Evolutionary conservation across 35 echinoderm and acorn worm genomes (phyloP).

Genomic region (Acanthaster planci): DNA sequence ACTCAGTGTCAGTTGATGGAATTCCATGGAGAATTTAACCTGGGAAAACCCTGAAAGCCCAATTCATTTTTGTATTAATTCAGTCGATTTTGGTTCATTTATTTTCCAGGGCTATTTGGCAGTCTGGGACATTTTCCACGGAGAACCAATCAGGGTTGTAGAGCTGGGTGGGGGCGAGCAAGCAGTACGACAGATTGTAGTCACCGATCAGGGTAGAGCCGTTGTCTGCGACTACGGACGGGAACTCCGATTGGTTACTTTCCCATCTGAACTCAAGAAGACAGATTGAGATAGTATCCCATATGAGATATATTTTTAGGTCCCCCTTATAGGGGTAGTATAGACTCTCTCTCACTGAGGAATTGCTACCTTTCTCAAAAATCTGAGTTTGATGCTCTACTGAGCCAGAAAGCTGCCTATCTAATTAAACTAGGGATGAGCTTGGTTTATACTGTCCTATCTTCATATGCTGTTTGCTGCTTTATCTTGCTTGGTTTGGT

Average conservation of each 20-base stretch:
- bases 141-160: constrained; percentile 44
- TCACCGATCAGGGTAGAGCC: constrained; percentile 29
- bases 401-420: no score
- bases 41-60: not conserved
- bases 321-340: not conserved
- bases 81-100: not conserved
- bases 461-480: no score
- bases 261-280: constrained; percentile 44
- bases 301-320: not conserved
- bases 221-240: constrained; percentile 59
- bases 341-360: not conserved
- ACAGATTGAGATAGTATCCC: not conserved
- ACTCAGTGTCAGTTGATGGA: no score
- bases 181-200: constrained; percentile 38
- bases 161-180: constrained; percentile 47
- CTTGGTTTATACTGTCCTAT: no score
- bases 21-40: not conserved
- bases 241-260: constrained; percentile 47
- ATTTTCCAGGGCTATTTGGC: constrained; percentile 53
- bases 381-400: not conserved
- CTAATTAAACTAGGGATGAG: no score
- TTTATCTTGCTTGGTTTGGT: no score
- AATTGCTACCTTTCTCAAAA: not conserved
- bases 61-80: not conserved
- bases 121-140: constrained; percentile 58